Evolutionary conservation across 2,888 invertebrate genomes (phyloP).

Genomic region (Troides helena): DNA sequence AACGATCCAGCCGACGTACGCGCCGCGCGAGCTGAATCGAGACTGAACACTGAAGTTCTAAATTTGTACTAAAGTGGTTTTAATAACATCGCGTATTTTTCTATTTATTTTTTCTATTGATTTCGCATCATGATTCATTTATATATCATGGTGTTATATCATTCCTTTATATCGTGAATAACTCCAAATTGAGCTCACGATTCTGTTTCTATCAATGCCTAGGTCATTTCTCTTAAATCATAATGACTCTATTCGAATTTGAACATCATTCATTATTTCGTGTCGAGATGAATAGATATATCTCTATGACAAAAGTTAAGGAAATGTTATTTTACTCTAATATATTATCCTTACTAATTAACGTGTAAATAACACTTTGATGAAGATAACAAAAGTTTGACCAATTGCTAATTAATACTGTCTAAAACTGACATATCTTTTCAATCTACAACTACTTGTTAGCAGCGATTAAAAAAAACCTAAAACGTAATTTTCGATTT

Average conservation of each 20-base stretch:
- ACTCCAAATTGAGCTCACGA: background rate
- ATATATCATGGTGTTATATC: slow-evolving; percentile 29
- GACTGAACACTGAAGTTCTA: slow-evolving; percentile 68
- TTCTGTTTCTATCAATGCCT: background rate
- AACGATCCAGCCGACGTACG: slow-evolving; percentile 57
- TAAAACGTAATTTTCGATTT: no score
- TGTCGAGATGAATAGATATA: no score
- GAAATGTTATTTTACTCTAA: no score
- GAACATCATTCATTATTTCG: background rate
- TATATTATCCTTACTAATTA: no score
- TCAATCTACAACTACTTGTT: no score
- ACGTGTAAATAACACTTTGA: no score
- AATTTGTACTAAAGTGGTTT: slow-evolving; percentile 74
- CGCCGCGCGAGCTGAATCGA: slow-evolving; percentile 57
- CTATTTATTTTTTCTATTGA: slow-evolving; percentile 46
- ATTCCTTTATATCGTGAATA: background rate
- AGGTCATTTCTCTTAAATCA: background rate
- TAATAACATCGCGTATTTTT: slow-evolving; percentile 76
- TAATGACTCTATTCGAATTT: background rate
- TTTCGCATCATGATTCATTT: slow-evolving; percentile 62
- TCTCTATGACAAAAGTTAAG: no score
- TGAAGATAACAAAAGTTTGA: no score
- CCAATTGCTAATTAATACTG: no score
- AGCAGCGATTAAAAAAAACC: no score
- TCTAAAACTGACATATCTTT: no score